Evolutionary conservation across 2,888 invertebrate species (phyloP), one percentile per base, ranked within the genome.

Genomic region (Heteromyza rotundicornis): DNA sequence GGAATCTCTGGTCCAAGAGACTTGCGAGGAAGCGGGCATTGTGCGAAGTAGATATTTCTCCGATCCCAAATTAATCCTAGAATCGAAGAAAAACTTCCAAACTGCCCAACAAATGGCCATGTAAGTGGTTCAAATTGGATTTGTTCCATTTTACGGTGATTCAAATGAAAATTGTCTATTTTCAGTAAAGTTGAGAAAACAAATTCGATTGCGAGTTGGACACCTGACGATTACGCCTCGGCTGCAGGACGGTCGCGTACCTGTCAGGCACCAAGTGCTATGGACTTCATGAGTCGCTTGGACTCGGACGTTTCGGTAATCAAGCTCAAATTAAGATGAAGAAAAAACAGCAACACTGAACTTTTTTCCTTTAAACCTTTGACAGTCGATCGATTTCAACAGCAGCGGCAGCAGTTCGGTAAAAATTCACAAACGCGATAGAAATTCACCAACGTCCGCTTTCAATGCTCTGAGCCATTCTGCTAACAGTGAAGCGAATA

Each of bases 241-340:
- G 79, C 79, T 12, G 69, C 76, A 2, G 80, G 80, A 2, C 70
- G 68, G 2, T 60, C 59, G 2, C 40, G 44, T 2, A 60, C 54
- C 20, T 52, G 63, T n/a, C 81, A 81, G 62, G 84, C 85, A 5
- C 85, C 85, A 65, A 82, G 84, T 75, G 82, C 85, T n/a, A 86
- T 84, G 75, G 88, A 88, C 74, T 81, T 88, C 19, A 87, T 88
- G 70, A 86, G 84, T 80, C 86, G 87, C 47, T 79, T 88, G 50
- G 86, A 87, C 66, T 68, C 71, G 1, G 73, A 80, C 70, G 77
- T 80, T 44, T 72, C 75, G 59, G 74, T 75, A 66, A 51, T 49
- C 52, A 10, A 27, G 10, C 5, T 7, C 27, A 27, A 40, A 40
- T 40, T 3, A 40, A 8, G 3, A 40, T 32, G n/a, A 8, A 40